These are phyloP conservation scores for Mobula hypostoma DNA, from an alignment of 2,113 vertebrate genomes.

Conservation along the genomic window DNA sequence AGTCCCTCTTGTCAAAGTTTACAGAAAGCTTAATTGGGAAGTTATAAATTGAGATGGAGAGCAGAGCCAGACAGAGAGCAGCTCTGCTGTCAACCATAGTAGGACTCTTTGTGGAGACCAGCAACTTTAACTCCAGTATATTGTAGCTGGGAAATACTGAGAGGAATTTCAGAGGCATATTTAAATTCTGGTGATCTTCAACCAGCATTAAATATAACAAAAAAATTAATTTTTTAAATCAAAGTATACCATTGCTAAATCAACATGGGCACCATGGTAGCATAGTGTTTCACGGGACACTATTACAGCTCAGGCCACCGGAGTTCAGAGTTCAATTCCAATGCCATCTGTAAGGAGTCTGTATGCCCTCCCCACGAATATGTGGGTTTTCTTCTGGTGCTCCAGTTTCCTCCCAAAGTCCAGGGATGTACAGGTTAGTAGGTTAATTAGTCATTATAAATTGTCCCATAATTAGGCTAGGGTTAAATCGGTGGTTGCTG, in stretches of 20 bases:
- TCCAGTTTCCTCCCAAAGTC: too few relatives aligned
- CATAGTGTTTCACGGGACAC: too few relatives aligned
- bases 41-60: conserved; percentile 37
- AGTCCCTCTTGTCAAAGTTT: conserved; percentile 37
- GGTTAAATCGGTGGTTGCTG: too few relatives aligned
- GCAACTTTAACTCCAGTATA: not conserved
- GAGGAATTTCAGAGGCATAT: not conserved
- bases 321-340: too few relatives aligned
- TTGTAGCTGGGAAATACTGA: not conserved
- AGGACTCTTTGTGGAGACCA: conserved; percentile 11
- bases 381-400: too few relatives aligned
- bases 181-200: not conserved
- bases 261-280: not conserved
- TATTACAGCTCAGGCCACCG: too few relatives aligned
- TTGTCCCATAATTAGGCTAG: too few relatives aligned
- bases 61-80: conserved; percentile 36
- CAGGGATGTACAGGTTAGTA: too few relatives aligned
- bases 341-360: too few relatives aligned
- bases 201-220: not conserved
- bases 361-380: too few relatives aligned
- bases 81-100: conserved; percentile 33
- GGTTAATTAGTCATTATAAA: too few relatives aligned
- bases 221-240: not conserved
- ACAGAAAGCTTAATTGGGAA: conserved; percentile 37
- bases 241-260: not conserved